Evolutionary conservation across 1,140 invertebrate species (phyloP).

Genomic region (Trinorchestia longiramus): DNA sequence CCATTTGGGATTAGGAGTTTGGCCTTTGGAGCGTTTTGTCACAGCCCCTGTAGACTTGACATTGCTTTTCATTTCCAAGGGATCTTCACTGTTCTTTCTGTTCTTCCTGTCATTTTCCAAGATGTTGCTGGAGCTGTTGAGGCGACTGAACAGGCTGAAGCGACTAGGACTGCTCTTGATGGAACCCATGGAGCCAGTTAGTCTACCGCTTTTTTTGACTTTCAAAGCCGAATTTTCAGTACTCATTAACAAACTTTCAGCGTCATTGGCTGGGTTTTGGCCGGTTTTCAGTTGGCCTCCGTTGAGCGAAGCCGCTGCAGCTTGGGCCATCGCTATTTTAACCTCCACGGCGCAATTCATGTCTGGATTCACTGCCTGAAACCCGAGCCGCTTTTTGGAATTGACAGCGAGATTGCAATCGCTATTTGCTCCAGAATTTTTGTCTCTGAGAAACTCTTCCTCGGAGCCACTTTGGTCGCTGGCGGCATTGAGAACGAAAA

Average conservation of each 20-base stretch:
- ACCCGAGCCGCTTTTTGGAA: background rate
- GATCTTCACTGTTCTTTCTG: background rate
- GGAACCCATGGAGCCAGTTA: slow-evolving; percentile 13
- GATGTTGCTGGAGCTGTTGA: slow-evolving; percentile 40
- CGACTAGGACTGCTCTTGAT: slow-evolving; percentile 29
- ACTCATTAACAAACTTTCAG: background rate
- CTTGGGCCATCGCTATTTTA: slow-evolving; percentile 21
- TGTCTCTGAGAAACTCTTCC: background rate
- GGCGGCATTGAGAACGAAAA: background rate
- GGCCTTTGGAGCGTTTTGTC: background rate
- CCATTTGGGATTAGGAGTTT: background rate
- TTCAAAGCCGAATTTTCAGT: background rate
- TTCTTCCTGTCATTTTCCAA: background rate
- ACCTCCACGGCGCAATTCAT: background rate
- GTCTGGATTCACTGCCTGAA: background rate
- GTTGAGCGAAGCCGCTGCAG: background rate
- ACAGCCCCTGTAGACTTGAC: background rate
- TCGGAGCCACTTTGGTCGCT: slow-evolving; percentile 8
- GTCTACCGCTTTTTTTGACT: background rate
- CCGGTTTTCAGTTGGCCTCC: background rate
- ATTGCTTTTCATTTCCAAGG: background rate
- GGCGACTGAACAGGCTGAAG: slow-evolving; percentile 43
- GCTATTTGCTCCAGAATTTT: background rate
- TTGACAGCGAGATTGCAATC: background rate
- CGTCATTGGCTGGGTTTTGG: background rate